A percentile compares a stretch with the other conserved stretches of the same genome.
These are phyloP conservation scores for Perdix hodgsoniae DNA, from an alignment of 2,797 vertebrate genomes.

Conservation along the genomic window DNA sequence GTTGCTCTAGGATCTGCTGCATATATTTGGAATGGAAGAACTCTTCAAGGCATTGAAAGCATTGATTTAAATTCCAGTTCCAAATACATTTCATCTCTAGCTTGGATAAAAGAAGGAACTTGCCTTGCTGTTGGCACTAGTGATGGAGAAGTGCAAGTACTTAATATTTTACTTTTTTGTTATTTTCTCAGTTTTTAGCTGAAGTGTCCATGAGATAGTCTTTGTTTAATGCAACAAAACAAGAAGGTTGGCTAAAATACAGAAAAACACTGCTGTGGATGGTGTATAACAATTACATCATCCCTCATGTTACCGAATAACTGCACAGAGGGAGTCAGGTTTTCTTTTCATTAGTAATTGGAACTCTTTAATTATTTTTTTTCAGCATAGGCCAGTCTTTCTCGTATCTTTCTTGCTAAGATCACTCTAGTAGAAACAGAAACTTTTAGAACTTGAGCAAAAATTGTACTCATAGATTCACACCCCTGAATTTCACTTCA, in stretches of 20 bases:
- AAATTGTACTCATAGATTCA: not conserved
- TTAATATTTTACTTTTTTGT: not conserved
- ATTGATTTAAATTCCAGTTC: constrained; percentile 66
- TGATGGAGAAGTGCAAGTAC: constrained; percentile 83
- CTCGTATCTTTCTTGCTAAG: not conserved
- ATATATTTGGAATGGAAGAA: constrained; percentile 81
- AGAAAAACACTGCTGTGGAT: not conserved
- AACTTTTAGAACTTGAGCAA: not conserved
- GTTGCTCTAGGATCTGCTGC: constrained; percentile 80
- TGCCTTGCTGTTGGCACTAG: constrained; percentile 83
- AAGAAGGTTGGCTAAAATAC: not conserved
- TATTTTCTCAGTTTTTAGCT: not conserved
- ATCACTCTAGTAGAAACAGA: not conserved
- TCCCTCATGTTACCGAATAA: not conserved
- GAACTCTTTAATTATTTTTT: not conserved
- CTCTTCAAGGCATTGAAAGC: constrained; percentile 40
- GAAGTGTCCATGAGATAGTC: not conserved
- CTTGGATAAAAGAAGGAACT: constrained; percentile 82
- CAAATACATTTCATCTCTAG: constrained; percentile 79
- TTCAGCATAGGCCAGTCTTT: not conserved
- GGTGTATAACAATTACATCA: not conserved
- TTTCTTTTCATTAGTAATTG: not conserved
- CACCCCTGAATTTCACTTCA: not conserved
- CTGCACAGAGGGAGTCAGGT: not conserved
- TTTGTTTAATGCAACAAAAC: not conserved